phyloP scores from a whole-genome alignment of 2,113 vertebrate genomes.

The Nanorana parkeri region DNA sequence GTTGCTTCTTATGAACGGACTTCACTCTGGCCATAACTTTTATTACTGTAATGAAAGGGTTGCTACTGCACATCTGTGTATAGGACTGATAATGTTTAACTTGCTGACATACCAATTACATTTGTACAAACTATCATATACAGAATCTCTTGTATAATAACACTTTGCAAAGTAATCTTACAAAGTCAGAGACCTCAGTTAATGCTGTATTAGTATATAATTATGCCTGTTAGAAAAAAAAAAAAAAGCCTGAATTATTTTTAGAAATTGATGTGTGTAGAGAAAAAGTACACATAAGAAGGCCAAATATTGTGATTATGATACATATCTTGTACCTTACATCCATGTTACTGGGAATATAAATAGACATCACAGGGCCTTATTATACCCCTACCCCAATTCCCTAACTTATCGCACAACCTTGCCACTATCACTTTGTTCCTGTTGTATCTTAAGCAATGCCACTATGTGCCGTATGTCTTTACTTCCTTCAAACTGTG shows the following conservation, averaged over 20 bases:
- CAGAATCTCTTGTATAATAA: not conserved
- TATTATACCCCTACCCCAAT: too few species aligned
- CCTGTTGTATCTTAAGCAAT: too few species aligned
- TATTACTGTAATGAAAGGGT: not conserved
- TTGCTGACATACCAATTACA: not conserved
- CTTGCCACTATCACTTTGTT: too few species aligned
- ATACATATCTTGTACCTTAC: too few species aligned
- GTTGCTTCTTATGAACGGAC: not conserved
- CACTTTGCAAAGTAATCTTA: not conserved
- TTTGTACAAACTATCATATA: not conserved
- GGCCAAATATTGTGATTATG: too few species aligned
- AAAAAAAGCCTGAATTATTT: not conserved
- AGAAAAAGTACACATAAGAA: too few species aligned
- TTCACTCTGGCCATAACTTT: slow-evolving; percentile 1
- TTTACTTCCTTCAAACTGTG: too few species aligned
- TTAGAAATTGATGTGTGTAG: too few species aligned
- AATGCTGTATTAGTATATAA: not conserved
- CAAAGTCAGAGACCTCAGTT: not conserved
- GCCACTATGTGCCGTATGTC: too few species aligned
- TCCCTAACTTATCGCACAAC: too few species aligned
- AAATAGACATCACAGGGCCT: too few species aligned
- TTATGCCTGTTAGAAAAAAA: not conserved
- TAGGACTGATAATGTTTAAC: not conserved
- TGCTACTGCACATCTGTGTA: not conserved
- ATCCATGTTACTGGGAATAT: too few species aligned